These are phyloP conservation scores for Plemyria rubiginata DNA, from an alignment of 2,888 invertebrate genomes.

Conservation along the genomic window DNA sequence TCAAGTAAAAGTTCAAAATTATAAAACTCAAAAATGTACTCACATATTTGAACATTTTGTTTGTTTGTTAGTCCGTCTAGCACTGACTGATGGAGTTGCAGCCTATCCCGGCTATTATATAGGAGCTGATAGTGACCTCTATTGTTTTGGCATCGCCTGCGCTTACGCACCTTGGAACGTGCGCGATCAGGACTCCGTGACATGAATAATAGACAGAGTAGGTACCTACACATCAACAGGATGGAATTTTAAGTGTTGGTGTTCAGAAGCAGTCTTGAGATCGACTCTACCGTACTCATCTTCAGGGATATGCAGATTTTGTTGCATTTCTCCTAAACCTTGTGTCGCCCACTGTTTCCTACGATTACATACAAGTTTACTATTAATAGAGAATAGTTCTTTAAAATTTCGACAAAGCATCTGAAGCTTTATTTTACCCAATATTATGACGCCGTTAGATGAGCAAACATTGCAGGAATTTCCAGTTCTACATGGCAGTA, in stretches of 20 bases:
- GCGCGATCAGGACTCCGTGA: conserved; percentile 63
- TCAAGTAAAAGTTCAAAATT: neutral
- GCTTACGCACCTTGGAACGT: conserved; percentile 67
- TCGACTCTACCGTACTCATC: neutral
- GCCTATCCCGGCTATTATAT: conserved; percentile 69
- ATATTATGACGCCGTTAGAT: too few relatives aligned
- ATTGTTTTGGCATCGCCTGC: conserved; percentile 71
- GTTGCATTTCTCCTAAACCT: neutral
- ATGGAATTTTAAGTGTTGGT: conserved; percentile 44
- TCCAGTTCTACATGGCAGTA: too few relatives aligned
- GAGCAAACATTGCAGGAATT: too few relatives aligned
- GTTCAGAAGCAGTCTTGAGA: neutral
- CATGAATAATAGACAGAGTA: conserved; percentile 61
- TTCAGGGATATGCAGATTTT: neutral
- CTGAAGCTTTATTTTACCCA: too few relatives aligned
- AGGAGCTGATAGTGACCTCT: conserved; percentile 71
- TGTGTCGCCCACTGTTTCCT: too few relatives aligned
- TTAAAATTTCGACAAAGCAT: too few relatives aligned
- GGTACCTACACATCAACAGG: conserved; percentile 56
- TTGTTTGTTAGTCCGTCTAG: conserved; percentile 58
- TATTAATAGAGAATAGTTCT: too few relatives aligned
- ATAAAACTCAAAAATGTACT: conserved; percentile 51
- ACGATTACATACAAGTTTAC: too few relatives aligned
- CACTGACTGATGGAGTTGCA: conserved; percentile 61
- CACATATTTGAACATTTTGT: conserved; percentile 83